Evolutionary conservation across 2,797 vertebrate genomes (phyloP), one percentile per base, ranked within the genome.

Genomic region (Chloroceryle inda): DNA sequence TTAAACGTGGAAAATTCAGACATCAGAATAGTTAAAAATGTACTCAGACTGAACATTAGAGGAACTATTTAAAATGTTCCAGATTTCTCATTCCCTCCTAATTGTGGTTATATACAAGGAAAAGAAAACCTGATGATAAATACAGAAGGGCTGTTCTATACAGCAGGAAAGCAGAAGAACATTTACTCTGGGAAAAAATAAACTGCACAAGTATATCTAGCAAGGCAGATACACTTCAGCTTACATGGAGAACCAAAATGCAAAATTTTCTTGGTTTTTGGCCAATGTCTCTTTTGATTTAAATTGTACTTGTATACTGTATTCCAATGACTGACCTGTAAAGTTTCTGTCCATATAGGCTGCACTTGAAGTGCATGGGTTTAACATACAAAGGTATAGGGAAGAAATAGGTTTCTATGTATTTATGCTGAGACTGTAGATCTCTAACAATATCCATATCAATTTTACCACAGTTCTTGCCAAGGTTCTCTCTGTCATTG

Each of bases 401-500:
- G 18, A 94, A 89, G 40, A 53, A 68, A 68, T 55, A 31, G 24
- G 61, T 75, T 91, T 88, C 18, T 73, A 31, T 76, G 13, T 52
- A 35, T 88, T 63, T 73, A 67, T 47, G 64, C 78, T 81, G 71
- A 87, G 89, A 77, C 68, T 94, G 63, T 72, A 91, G 68, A 85
- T 83, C 55, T 64, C 37, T 52, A 91, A 88, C 86, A 90, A 97
- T 50, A 61, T 14, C 49, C 52, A 49, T 91, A 83, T 92, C 78
- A 68, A 81, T 97, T 97, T 95, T 94, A 84, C 45, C 49, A 42
- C 45, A 85, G 44, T n/a, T 35, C 49, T 97, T 94, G 72, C 88
- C 95, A 96, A 94, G 45, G 38, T 84, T 97, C 94, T 80, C 53
- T 97, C 91, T 96, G 91, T 91, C 96, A 84, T 89, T 97, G 97